Conservation (phyloP, 2,113 vertebrate genomes). For the Thamnaconus septentrionalis region DNA sequence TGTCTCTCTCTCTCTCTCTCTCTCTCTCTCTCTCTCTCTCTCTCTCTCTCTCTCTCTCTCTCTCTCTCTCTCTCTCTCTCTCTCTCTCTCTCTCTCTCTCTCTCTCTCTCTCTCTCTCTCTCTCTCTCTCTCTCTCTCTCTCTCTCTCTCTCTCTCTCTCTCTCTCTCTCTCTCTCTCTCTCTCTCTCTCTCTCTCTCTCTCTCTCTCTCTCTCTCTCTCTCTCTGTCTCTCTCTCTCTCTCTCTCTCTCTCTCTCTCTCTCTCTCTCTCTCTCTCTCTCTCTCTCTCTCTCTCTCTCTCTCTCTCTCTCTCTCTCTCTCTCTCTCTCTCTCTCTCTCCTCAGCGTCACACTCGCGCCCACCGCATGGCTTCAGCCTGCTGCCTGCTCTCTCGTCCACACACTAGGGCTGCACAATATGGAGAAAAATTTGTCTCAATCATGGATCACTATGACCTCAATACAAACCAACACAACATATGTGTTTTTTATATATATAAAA, state of each 20-base stretch:
- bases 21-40: neutral
- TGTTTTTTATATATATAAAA: no score
- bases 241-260: constrained; percentile 2
- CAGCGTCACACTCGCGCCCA: constrained; percentile 7
- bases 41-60: constrained; percentile 4
- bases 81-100: no score
- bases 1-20: no score
- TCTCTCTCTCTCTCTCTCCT: constrained; percentile 1
- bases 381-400: constrained; percentile 5
- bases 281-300: constrained; percentile 1
- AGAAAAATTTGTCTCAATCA: no score
- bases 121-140: constrained; percentile 2
- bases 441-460: no score
- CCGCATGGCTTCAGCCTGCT: constrained; percentile 57
- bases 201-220: constrained; percentile 1
- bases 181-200: constrained; percentile 1
- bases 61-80: neutral
- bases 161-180: constrained; percentile 1
- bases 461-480: no score
- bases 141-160: constrained; percentile 1
- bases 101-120: constrained; percentile 1
- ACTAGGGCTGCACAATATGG: no score
- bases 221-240: neutral
- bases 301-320: constrained; percentile 2
- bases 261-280: constrained; percentile 2